These are phyloP conservation scores for Taurulus bubalis DNA, from an alignment of 2,113 vertebrate genomes.

Conservation along the genomic window DNA sequence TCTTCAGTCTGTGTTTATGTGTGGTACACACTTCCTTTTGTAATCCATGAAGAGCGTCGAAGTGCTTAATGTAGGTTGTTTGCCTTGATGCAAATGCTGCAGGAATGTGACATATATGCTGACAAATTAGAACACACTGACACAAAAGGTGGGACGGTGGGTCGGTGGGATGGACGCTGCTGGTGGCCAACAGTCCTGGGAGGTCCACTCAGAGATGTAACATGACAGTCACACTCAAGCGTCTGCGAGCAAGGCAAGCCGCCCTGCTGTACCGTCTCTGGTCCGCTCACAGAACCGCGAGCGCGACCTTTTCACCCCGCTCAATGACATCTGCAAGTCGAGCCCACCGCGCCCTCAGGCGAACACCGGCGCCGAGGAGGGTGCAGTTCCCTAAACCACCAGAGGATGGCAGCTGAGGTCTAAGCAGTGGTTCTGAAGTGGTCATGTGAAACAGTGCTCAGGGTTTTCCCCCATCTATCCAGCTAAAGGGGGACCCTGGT, in stretches of 20 bases:
- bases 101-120: not conserved
- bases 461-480: not conserved
- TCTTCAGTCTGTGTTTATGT: conserved; percentile 16
- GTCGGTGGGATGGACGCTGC: not conserved
- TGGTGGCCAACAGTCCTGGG: conserved; percentile 49
- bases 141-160: not conserved
- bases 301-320: conserved; percentile 57
- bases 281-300: conserved; percentile 29
- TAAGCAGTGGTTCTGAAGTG: conserved; percentile 33
- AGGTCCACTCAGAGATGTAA: conserved; percentile 57
- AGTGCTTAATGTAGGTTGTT: not conserved
- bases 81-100: not conserved
- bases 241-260: conserved; percentile 37
- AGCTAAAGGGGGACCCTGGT: not conserved
- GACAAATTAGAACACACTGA: not conserved
- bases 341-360: conserved; percentile 47
- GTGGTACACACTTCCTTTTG: not conserved
- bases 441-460: not conserved
- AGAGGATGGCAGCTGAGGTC: conserved; percentile 77
- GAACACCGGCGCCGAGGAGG: not conserved
- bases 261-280: conserved; percentile 36
- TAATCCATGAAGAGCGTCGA: not conserved
- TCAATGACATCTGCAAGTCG: conserved; percentile 59
- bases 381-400: conserved; percentile 58
- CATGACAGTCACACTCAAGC: conserved; percentile 41